Percentiles rank a stretch among this genome's conserved stretches.
Evolutionary conservation across 2,888 invertebrate species (phyloP).

Genomic region (Venusia cambrica): DNA sequence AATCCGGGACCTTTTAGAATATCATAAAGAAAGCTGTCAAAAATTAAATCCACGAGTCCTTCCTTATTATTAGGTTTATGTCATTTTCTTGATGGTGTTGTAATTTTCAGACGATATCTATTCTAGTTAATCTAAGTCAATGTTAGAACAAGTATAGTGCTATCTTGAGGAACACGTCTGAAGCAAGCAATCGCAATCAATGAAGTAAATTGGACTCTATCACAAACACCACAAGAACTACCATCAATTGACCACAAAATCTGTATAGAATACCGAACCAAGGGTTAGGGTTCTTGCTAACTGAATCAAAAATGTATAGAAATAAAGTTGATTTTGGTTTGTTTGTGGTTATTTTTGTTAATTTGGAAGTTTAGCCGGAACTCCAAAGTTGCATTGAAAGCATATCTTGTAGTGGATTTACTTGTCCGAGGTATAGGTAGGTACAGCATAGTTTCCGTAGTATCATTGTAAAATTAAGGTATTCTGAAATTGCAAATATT

Average conservation of each 20-base stretch:
- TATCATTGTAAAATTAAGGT: too few species aligned
- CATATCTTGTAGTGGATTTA: constrained; percentile 3
- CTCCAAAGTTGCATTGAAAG: constrained; percentile 11
- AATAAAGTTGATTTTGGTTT: constrained; percentile 8
- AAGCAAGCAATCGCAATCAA: constrained; percentile 1
- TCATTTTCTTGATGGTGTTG: too few species aligned
- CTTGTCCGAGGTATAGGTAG: too few species aligned
- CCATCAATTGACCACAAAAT: constrained; percentile 1
- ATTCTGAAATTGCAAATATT: too few species aligned
- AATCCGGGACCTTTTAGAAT: too few species aligned
- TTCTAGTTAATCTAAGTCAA: constrained; percentile 7
- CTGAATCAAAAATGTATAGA: constrained; percentile 1
- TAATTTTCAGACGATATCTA: too few species aligned
- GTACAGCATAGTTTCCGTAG: too few species aligned
- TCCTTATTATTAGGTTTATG: too few species aligned
- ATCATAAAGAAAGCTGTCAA: too few species aligned
- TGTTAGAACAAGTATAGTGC: constrained; percentile 12
- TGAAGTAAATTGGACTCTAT: constrained; percentile 10
- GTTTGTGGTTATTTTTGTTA: constrained; percentile 3
- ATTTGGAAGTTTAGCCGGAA: constrained; percentile 9
- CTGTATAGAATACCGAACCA: constrained; percentile 9
- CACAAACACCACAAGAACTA: constrained; percentile 1
- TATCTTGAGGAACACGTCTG: constrained; percentile 21
- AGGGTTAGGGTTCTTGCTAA: background rate
- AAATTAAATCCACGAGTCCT: too few species aligned